Evolutionary conservation across 2,888 invertebrate species (phyloP), one percentile per base, ranked within the genome.

Genomic region (Xiphydria camelus): DNA sequence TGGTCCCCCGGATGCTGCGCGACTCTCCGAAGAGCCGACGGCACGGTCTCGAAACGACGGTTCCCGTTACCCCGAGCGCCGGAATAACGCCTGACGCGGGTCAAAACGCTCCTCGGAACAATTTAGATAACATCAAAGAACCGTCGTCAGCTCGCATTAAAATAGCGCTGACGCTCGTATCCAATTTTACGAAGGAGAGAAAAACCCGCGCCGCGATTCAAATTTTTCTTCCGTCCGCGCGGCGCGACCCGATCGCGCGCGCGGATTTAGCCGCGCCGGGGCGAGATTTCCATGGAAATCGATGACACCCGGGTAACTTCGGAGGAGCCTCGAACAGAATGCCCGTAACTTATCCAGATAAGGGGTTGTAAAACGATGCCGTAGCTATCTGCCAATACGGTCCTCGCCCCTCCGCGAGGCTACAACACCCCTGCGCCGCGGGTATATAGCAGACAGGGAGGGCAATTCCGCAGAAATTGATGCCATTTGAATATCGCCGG

Each of bases 351-450:
- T 65, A 70, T 64, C 55, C 62, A 65, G 72, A 73, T 72, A 73
- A 73, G 73, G 62, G 70, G 66, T 67, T 73, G 70, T 73, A 72
- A 71, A 72, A 70, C 64, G 68, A 64, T 62, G 62, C 60, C 58
- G 60, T 43, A 69, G 66, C 68, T 68, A 68, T 68, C 68, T 66
- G 68, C 69, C 70, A 71, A 73, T 73, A 71, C 64, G 66, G 61
- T 66, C 31, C 26, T 26, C 39, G 19, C 18, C 10, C 22, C 38
- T n/a, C n/a, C n/a, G n/a, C n/a, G n/a, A n/a, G n/a, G 15, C 21
- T 29, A 14, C 23, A 12, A 23, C 25, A 29, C 35, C 38, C 45
- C 52, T 40, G 42, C 40, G 17, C 25, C 21, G 10, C 34, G n/a
- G n/a, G 19, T 17, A 18, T 40, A 19, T 26, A 29, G 31, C 34